phyloP scores from a whole-genome alignment of 2,797 vertebrate species.

The Malacoctenus gilli region DNA sequence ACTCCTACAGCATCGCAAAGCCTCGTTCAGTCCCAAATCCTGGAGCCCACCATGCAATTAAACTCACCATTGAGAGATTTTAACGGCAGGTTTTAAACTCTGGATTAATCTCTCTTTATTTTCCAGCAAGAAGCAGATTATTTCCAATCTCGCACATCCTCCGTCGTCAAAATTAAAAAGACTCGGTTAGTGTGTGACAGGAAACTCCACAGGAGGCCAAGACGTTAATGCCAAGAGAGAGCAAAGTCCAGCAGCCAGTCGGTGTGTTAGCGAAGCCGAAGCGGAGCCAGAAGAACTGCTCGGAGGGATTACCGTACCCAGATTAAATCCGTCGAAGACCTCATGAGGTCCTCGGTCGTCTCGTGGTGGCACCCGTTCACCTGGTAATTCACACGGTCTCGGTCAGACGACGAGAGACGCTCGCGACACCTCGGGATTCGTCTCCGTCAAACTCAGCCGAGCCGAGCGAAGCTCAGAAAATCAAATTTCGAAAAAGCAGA shows the following conservation, averaged over 20 bases:
- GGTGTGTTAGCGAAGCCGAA: conserved; percentile 53
- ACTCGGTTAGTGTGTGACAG: conserved; percentile 70
- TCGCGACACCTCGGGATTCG: background rate
- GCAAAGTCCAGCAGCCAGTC: conserved; percentile 37
- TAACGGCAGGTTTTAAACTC: too few species aligned
- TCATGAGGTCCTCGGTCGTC: conserved; percentile 80
- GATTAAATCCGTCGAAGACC: conserved; percentile 79
- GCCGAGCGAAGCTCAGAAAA: too few species aligned
- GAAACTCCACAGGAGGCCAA: conserved; percentile 36
- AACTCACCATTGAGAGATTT: too few species aligned
- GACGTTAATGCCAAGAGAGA: conserved; percentile 34
- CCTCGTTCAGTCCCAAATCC: conserved; percentile 12
- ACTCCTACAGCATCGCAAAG: conserved; percentile 62
- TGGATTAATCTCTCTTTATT: too few species aligned
- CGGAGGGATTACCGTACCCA: conserved; percentile 89
- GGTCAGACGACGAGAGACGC: conserved; percentile 11
- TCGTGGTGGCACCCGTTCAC: conserved; percentile 88
- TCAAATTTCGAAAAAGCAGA: too few species aligned
- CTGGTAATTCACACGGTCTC: conserved; percentile 81
- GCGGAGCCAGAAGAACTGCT: conserved; percentile 48
- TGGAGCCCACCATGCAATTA: too few species aligned
- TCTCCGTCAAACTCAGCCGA: background rate
- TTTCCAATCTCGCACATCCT: too few species aligned
- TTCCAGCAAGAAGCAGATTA: too few species aligned
- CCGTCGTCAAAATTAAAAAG: too few species aligned